Evolutionary conservation across 2,797 vertebrate species (phyloP).

Genomic region (Sebastes minor): DNA sequence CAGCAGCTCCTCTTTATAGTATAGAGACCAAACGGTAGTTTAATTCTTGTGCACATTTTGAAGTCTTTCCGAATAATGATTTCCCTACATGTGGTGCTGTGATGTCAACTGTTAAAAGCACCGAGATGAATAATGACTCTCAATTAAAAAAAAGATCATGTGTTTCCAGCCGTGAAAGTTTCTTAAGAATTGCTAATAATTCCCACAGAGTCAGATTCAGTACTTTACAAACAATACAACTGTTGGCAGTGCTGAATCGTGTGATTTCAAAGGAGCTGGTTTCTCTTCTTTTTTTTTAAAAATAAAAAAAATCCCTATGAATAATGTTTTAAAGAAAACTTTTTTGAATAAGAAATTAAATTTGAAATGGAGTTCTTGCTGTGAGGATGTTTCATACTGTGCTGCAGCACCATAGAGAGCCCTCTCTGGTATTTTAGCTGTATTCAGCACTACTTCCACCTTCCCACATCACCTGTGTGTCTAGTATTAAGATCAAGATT

Average conservation of each 20-base stretch:
- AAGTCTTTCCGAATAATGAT: constrained; percentile 7
- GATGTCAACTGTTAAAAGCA: constrained; percentile 16
- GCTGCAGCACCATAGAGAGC: neutral
- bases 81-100: constrained; percentile 5
- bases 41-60: neutral
- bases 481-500: neutral
- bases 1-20: neutral
- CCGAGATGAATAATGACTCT: constrained; percentile 8
- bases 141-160: constrained; percentile 26
- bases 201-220: constrained; percentile 17
- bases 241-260: neutral
- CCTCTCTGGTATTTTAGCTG: constrained; percentile 1
- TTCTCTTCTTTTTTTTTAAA: neutral
- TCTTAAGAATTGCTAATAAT: constrained; percentile 25
- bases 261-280: neutral
- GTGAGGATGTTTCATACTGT: neutral
- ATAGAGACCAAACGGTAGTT: neutral
- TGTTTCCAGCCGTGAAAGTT: constrained; percentile 12
- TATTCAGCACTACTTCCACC: neutral
- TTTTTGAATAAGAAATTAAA: neutral
- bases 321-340: neutral
- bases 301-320: neutral
- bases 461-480: neutral
- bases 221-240: neutral
- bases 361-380: constrained; percentile 19